Percentiles rank a stretch among this genome's conserved stretches.
Conservation (phyloP, 2,113 vertebrate species). For the Gymnarchus niloticus region DNA sequence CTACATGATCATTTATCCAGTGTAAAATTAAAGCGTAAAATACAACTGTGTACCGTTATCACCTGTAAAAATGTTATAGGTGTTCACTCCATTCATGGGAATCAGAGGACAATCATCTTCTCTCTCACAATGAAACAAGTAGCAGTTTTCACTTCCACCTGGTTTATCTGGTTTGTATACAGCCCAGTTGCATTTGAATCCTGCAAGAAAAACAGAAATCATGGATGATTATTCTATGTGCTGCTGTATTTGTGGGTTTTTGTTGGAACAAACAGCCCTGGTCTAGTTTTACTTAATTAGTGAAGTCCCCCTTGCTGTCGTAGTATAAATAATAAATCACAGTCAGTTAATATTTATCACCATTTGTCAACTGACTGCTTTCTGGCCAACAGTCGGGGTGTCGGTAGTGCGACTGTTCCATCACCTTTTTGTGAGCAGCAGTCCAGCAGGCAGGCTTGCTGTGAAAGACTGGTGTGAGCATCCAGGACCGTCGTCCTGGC, state of each 20-base stretch:
- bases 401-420: not conserved
- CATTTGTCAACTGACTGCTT: not conserved
- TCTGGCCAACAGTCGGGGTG: not conserved
- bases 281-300: not conserved
- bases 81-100: conserved; percentile 47
- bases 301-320: not conserved
- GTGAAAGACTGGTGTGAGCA: conserved; percentile 31
- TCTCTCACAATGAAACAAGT: conserved; percentile 59
- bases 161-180: conserved; percentile 51
- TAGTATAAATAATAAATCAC: not conserved
- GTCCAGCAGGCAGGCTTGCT: conserved; percentile 57
- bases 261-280: not conserved
- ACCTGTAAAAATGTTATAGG: conserved; percentile 64
- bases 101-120: conserved; percentile 63
- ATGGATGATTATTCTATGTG: not conserved
- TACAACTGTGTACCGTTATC: not conserved
- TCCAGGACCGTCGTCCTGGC: conserved; percentile 31
- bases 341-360: not conserved
- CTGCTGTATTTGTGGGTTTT: not conserved
- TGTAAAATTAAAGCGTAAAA: not conserved
- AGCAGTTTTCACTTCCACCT: conserved; percentile 51
- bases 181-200: conserved; percentile 61
- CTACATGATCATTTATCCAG: not conserved
- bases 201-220: conserved; percentile 34
- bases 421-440: conserved; percentile 65